Evolutionary conservation across 2,888 invertebrate species (phyloP), one percentile per base, ranked within the genome.

Genomic region (Camponotus fellah): DNA sequence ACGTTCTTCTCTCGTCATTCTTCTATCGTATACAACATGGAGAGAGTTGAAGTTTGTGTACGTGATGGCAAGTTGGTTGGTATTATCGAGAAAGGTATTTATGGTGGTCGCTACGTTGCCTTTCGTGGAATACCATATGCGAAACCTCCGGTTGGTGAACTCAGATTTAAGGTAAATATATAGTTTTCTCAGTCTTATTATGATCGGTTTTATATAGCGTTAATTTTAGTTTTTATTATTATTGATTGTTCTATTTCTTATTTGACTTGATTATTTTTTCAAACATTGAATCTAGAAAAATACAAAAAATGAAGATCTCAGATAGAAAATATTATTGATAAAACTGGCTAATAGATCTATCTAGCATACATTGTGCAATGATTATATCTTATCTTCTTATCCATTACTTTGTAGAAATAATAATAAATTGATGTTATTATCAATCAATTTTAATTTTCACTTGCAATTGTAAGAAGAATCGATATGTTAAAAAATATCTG

Each of bases 41-140:
- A 2, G 8, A 9, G 9, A 34, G 3, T 79, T 0, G 14, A 58
- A 17, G 34, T 60, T 17, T 6, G 2, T 17, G 34, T 79, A 8
- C n/a, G 12, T 2, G 43, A 79, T 12, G 79, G 79, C 43, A 43
- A 69, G 14, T 64, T 79, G 26, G 43, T 17, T 6, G 69, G 69
- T 3, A 3, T 21, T 0, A 0, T 46, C 9, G 58, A 69, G 6
- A 56, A 79, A 21, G 5, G 43, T 34, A 3, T 58, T 0, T 46
- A 43, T 5, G 34, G 58, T 10, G 14, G 14, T 9, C 8, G 12
- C 1, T 79, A 58, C 2, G 6, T 2, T 2, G 69, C 69, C 0
- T 79, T 79, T 12, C 58, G 43, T 21, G 69, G 69, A 21, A 71
- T 79, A 69, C 69, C 79, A 8, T 79, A 79, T 21, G 69, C 79